Conservation (phyloP, 2,888 invertebrate genomes). For the Zhengitettix transpicula region DNA sequence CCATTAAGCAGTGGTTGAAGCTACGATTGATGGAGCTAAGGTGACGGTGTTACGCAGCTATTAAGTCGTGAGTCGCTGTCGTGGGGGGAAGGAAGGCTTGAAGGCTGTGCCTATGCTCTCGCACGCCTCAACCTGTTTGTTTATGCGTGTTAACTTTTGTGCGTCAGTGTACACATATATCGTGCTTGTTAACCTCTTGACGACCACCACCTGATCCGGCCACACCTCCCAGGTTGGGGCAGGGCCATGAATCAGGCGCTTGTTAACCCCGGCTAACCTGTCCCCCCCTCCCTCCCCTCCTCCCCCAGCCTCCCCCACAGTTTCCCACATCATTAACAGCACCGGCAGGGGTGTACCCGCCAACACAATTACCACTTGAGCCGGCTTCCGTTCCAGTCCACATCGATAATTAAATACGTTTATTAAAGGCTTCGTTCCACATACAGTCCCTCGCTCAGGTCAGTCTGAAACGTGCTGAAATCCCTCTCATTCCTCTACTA, state of each 20-base stretch:
- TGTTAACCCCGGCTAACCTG: constrained; percentile 11
- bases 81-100: too few relatives aligned
- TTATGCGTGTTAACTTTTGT: neutral
- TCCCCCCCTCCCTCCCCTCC: neutral
- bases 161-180: constrained; percentile 1
- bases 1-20: too few relatives aligned
- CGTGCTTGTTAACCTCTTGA: constrained; percentile 3
- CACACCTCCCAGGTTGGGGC: constrained; percentile 7
- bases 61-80: too few relatives aligned
- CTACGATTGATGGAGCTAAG: too few relatives aligned
- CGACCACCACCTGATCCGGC: constrained; percentile 1
- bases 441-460: too few relatives aligned
- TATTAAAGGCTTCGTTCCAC: too few relatives aligned
- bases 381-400: too few relatives aligned
- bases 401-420: too few relatives aligned
- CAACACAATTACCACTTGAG: too few relatives aligned
- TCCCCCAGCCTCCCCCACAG: neutral
- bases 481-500: too few relatives aligned
- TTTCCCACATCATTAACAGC: neutral
- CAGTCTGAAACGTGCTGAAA: too few relatives aligned
- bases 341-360: neutral
- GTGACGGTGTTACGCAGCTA: too few relatives aligned
- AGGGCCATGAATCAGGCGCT: constrained; percentile 12
- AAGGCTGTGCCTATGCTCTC: neutral
- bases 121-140: neutral